Evolutionary conservation across 2,888 invertebrate species (phyloP).

Genomic region (Drosophila antonietae): DNA sequence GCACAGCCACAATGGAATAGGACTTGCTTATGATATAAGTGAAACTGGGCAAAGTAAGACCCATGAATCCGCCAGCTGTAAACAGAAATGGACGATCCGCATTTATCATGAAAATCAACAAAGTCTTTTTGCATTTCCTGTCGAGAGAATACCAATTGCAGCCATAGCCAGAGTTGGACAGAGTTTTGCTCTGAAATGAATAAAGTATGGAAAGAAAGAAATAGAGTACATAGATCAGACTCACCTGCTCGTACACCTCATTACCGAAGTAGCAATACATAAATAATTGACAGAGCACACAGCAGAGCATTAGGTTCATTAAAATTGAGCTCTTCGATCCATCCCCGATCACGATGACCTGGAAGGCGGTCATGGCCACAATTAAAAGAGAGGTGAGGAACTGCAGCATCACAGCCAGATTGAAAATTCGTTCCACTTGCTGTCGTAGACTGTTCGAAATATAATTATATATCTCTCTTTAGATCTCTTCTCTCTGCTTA

Average conservation of each 20-base stretch:
- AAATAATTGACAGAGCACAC: conserved; percentile 72
- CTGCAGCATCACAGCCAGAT: conserved; percentile 67
- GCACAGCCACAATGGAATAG: conserved; percentile 71
- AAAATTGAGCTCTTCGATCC: conserved; percentile 56
- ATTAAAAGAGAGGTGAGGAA: conserved; percentile 70
- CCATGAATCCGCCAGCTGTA: conserved; percentile 73
- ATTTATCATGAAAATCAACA: conserved; percentile 60
- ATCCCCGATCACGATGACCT: conserved; percentile 59
- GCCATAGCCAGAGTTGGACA: conserved; percentile 63
- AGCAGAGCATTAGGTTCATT: conserved; percentile 70
- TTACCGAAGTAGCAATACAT: conserved; percentile 79
- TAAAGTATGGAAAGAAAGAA: background rate
- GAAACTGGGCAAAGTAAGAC: conserved; percentile 71
- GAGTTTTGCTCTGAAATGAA: conserved; percentile 63
- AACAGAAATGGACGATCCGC: conserved; percentile 63
- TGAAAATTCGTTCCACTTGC: conserved; percentile 65
- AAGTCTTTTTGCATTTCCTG: conserved; percentile 51
- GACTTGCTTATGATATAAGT: conserved; percentile 73
- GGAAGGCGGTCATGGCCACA: conserved; percentile 74
- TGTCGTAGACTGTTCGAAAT: conserved; percentile 57
- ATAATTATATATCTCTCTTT: background rate
- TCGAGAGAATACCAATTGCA: conserved; percentile 71
- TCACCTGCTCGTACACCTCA: conserved; percentile 64
- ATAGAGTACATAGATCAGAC: background rate
- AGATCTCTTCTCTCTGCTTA: conserved; percentile 28